phyloP scores from a whole-genome alignment of 2,113 vertebrate genomes.

The Thymallus thymallus region DNA sequence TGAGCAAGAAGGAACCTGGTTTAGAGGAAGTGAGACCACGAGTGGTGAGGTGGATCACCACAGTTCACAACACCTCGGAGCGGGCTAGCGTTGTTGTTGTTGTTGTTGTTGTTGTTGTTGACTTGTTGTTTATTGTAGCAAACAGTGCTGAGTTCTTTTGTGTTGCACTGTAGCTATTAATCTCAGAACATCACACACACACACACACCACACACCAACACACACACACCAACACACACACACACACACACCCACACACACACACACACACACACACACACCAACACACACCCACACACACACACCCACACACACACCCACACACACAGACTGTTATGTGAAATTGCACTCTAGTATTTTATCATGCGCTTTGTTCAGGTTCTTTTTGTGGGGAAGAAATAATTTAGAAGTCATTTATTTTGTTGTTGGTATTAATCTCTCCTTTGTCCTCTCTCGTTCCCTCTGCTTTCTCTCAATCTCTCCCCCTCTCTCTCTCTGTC shows the following conservation, averaged over 20 bases:
- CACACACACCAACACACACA: no score
- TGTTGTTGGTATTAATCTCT: background rate
- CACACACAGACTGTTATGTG: background rate
- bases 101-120: no score
- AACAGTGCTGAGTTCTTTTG: no score
- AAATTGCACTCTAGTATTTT: background rate
- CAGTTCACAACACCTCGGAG: background rate
- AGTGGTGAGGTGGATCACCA: background rate
- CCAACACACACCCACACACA: no score
- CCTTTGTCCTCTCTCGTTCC: conserved; percentile 8
- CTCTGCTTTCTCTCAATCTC: background rate
- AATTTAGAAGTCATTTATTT: background rate
- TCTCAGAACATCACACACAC: no score
- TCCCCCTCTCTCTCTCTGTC: background rate
- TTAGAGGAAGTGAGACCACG: background rate
- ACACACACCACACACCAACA: no score
- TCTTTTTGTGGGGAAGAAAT: background rate
- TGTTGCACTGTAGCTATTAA: no score
- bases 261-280: no score
- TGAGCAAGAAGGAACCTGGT: background rate
- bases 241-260: no score
- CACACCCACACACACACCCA: no score
- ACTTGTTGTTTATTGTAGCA: background rate
- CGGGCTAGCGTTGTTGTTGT: no score
- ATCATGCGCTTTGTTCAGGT: background rate